A percentile compares a stretch with the other conserved stretches of the same genome.
phyloP scores from a whole-genome alignment of 2,113 vertebrate genomes.

The Misgurnus anguillicaudatus region DNA sequence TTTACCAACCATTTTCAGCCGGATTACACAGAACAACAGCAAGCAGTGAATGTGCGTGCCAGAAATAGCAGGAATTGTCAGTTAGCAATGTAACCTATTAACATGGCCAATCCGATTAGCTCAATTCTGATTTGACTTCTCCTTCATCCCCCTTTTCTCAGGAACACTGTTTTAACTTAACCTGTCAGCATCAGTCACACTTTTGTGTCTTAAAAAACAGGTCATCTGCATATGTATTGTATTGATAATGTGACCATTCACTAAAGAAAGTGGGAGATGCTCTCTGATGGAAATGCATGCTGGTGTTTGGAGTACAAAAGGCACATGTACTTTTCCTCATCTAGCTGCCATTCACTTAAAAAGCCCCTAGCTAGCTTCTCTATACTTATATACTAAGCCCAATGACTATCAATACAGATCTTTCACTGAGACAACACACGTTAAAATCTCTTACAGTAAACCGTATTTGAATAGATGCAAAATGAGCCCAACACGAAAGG shows the following conservation, averaged over 20 bases:
- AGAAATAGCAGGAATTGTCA: constrained; percentile 44
- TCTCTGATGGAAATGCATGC: constrained; percentile 64
- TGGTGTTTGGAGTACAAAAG: constrained; percentile 61
- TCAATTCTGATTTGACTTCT: constrained; percentile 24
- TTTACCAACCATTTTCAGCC: constrained; percentile 1
- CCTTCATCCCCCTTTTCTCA: background rate
- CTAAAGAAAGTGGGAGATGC: constrained; percentile 48
- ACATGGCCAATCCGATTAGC: constrained; percentile 31
- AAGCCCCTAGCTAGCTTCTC: background rate
- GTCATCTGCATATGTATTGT: constrained; percentile 67
- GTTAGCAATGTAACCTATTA: constrained; percentile 16
- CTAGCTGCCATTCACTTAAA: constrained; percentile 9
- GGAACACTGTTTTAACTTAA: background rate
- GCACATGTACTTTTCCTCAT: constrained; percentile 23
- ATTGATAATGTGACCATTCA: constrained; percentile 57
- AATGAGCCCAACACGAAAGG: background rate
- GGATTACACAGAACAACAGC: constrained; percentile 45
- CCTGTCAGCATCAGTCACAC: constrained; percentile 17
- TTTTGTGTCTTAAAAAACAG: constrained; percentile 7
- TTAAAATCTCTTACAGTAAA: background rate
- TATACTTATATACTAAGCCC: background rate
- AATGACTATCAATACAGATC: constrained; percentile 40
- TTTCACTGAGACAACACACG: background rate
- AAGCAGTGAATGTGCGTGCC: constrained; percentile 31
- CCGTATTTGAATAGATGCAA: background rate